Base-by-base conservation (phyloP, 2,113 vertebrate species). In the Oncorhynchus clarkii region DNA sequence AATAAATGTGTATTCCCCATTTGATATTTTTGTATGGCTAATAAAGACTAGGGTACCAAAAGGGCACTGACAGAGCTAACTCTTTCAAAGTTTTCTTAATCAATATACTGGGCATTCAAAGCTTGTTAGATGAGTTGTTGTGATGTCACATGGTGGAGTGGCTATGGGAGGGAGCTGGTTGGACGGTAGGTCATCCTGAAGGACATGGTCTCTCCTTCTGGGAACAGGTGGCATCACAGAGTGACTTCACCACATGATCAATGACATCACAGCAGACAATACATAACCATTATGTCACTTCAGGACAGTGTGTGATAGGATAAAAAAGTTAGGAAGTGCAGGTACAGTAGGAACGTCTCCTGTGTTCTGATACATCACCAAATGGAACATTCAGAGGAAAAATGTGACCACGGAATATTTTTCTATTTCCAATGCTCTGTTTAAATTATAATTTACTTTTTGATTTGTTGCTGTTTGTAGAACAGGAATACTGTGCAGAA, bases 191-290 rank as follows among this genome's bases (percentile, higher is more conserved):
- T 77, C 80, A 67, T 74, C 73, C 86, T 87, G 89, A 90, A 90
- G 91, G 90, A 89, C 88, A 79, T 45, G 77, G 78, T 86, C 79
- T 80, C 81, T 81, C 85, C 84, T 81, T 86, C 86, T 83, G 84
- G 84, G 89, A 93, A 90, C 90, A 92, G 89, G 83, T 91, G 86
- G 88, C 80, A 73, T 89, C 90, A 78, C 92, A 90, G 39, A 45
- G 89, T 86, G 90, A 89, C 86, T 88, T 88, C 88, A 13, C 77
- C 69, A 69, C 86, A 77, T 88, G 90, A 90, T 86, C 83, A 89
- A 91, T 84, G 85, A 80, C 75, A 24, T 87, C 57, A 76, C 85
- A 73, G 74, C 82, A 73, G 80, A 70, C 39, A 45, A n/a, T 77
- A 77, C 62, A 2, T 69, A 14, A 59, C 49, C 9, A 26, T 77